Percentiles rank a stretch among this genome's conserved stretches.
Evolutionary conservation across 2,113 vertebrate species (phyloP).

Genomic region (Ellobius talpinus): DNA sequence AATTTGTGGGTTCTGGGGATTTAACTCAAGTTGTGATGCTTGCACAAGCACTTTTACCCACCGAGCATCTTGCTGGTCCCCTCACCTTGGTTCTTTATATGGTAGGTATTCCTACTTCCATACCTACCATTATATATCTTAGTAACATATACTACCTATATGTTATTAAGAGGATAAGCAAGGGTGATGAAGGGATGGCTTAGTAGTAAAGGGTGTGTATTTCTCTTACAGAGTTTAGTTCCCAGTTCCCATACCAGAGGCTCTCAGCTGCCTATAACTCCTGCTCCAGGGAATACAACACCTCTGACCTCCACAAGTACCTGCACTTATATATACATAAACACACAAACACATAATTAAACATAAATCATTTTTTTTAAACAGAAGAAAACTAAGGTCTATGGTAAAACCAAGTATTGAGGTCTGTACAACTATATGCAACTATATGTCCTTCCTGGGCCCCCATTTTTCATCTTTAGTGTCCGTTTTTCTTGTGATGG

Average conservation of each 20-base stretch:
- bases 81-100: slow-evolving; percentile 8
- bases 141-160: not conserved
- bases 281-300: not conserved
- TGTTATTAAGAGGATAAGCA: not conserved
- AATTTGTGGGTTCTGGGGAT: not conserved
- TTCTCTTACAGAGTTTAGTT: not conserved
- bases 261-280: not conserved
- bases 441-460: not conserved
- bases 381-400: slow-evolving; percentile 55
- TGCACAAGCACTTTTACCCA: not conserved
- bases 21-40: not conserved
- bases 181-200: not conserved
- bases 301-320: not conserved
- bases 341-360: not conserved
- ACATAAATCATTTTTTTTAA: not conserved
- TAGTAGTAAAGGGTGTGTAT: no score
- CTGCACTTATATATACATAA: not conserved
- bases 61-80: not conserved
- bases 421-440: not conserved
- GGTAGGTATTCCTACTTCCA: not conserved
- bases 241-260: not conserved
- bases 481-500: not conserved
- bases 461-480: not conserved
- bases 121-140: not conserved
- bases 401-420: slow-evolving; percentile 11